Evolutionary conservation across 2,797 vertebrate species (phyloP).

Genomic region (Spinus olivaceus): DNA sequence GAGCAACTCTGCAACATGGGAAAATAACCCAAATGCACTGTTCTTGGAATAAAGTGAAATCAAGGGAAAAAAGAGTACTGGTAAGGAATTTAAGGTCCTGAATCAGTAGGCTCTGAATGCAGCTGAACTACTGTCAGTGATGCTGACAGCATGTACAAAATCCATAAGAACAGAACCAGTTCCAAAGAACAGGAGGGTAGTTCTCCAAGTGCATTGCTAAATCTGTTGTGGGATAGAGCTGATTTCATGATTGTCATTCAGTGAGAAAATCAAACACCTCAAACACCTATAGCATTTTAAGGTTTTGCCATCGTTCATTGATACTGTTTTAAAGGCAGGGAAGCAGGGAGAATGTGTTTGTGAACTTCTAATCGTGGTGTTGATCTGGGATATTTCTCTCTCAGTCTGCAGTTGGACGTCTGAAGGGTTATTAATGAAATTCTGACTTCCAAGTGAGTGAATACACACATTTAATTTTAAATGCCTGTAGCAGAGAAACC

Average conservation of each 20-base stretch:
- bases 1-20: not conserved
- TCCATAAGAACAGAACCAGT: not conserved
- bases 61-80: not conserved
- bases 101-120: not conserved
- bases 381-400: not conserved
- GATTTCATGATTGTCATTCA: not conserved
- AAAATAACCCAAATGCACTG: not conserved
- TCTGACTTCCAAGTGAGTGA: not conserved
- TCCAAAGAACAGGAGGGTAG: not conserved
- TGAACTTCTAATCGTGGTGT: not conserved
- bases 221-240: not conserved
- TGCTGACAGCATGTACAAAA: not conserved
- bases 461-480: not conserved
- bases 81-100: not conserved
- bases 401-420: not conserved
- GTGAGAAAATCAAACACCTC: not conserved
- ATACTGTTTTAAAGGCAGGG: not conserved
- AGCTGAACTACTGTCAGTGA: not conserved
- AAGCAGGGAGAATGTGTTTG: not conserved
- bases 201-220: not conserved
- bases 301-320: not conserved
- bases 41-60: conserved; percentile 3
- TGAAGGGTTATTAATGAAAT: not conserved
- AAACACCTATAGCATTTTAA: not conserved
- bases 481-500: not conserved